These are phyloP conservation scores for Rhyacophila brunnea DNA, from an alignment of 1,140 invertebrate species.

Conservation along the genomic window DNA sequence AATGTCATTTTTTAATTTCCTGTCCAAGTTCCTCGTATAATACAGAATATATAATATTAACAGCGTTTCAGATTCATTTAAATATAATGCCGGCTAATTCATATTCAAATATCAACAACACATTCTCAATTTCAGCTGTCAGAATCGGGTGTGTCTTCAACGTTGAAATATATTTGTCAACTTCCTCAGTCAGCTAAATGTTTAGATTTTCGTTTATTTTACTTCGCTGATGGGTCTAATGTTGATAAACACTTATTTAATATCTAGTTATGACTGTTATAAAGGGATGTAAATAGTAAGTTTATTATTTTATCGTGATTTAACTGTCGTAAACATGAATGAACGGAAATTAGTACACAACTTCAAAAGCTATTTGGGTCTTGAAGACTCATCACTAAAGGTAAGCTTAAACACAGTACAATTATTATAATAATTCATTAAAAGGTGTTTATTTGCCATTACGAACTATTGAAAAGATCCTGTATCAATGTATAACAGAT, in stretches of 20 bases:
- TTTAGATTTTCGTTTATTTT: too few species aligned
- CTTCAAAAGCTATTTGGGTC: slow-evolving; percentile 56
- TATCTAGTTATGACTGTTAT: background rate
- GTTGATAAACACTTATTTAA: too few species aligned
- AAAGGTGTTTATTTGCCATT: too few species aligned
- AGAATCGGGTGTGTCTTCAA: slow-evolving; percentile 23
- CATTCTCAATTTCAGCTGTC: slow-evolving; percentile 2
- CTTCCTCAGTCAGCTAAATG: background rate
- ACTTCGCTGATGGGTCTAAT: background rate
- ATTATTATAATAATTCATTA: too few species aligned
- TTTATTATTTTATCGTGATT: slow-evolving; percentile 7
- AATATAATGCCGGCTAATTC: background rate
- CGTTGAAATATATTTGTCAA: slow-evolving; percentile 13
- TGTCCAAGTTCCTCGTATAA: too few species aligned
- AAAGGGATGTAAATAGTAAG: background rate
- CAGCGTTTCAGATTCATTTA: background rate
- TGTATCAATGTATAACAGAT: too few species aligned
- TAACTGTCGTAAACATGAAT: slow-evolving; percentile 34
- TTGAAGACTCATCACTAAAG: slow-evolving; percentile 53
- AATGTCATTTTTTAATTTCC: slow-evolving; percentile 15
- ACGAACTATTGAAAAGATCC: too few species aligned
- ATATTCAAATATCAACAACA: too few species aligned
- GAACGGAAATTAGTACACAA: slow-evolving; percentile 53
- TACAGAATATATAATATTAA: too few species aligned
- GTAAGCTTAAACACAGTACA: slow-evolving; percentile 39